phyloP scores from a whole-genome alignment of 1,140 invertebrate genomes.

The Euura lappo region DNA sequence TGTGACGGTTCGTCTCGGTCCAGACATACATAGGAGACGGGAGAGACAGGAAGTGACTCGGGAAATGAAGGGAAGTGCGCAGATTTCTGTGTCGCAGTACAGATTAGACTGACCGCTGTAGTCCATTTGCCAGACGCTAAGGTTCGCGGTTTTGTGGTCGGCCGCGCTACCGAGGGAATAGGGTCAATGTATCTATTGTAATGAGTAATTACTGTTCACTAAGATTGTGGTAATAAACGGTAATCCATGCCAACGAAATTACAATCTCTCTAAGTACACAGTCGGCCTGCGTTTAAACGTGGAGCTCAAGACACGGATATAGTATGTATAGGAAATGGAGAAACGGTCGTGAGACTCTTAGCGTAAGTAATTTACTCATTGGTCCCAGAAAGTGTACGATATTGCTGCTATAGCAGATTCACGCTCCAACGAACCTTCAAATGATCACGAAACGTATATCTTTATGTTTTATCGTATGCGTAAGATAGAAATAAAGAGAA shows the following conservation, averaged over 20 bases:
- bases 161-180: conserved; percentile 35
- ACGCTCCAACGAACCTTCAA: no score
- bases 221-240: conserved; percentile 42
- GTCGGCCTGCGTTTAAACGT: no score
- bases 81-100: background rate
- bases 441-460: no score
- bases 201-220: conserved; percentile 43
- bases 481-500: background rate
- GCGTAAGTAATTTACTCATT: no score
- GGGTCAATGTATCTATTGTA: conserved; percentile 43
- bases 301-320: no score
- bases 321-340: no score
- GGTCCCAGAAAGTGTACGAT: no score
- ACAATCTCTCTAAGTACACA: no score
- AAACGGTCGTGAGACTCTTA: no score
- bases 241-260: conserved; percentile 30
- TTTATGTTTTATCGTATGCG: no score
- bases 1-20: background rate
- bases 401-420: no score
- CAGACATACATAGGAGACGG: no score
- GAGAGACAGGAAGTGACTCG: conserved; percentile 6
- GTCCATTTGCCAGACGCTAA: conserved; percentile 23
- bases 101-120: background rate
- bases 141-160: conserved; percentile 37
- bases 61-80: conserved; percentile 4